Evolutionary conservation across 2,888 invertebrate genomes (phyloP), one percentile per base, ranked within the genome.

Genomic region (Parnassius glacialis): DNA sequence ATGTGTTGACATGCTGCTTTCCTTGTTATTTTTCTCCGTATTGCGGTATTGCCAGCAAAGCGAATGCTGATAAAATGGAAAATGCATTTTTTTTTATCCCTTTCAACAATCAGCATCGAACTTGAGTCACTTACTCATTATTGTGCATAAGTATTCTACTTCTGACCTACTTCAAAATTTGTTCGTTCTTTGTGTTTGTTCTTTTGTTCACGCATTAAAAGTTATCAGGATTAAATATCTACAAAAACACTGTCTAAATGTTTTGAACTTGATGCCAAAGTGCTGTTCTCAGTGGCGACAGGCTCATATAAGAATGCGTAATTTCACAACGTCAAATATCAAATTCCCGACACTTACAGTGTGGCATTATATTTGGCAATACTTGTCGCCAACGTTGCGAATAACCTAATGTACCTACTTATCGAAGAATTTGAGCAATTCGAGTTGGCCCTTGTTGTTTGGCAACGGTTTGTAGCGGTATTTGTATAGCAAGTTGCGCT

Each of bases 281-380:
- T 43, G 42, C 11, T 43, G 43, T 43, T 43, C 43, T 10, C 11
- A 43, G 10, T 43, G 43, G 34, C 34, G 34, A 34, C 34, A 34
- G 5, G 34, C 34, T 12, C 44, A 44, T 10, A 47, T 47, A 47
- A 47, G 43, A 57, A 51, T n/a, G 20, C 51, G 9, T 43, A 43
- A 10, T 52, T 58, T n/a, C 52, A 13, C 51, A 58, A 58, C 44
- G 34, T 25, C 52, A 52, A 48, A 48, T 58, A 58, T 58, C 52
- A 58, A 58, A 58, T 45, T 45, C 52, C 44, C 44, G 51, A 44
- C 34, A 57, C 42, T 44, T 13, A n/a, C 25, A 58, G 34, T 34
- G 5, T 54, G 44, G 57, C 57, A 57, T 45, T 52, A 59, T 16
- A 59, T 59, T 59, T 59, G 59, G 59, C 59, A 59, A 48, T 54